phyloP scores from a whole-genome alignment of 2,888 invertebrate species.

The Agonum fuliginosum region DNA sequence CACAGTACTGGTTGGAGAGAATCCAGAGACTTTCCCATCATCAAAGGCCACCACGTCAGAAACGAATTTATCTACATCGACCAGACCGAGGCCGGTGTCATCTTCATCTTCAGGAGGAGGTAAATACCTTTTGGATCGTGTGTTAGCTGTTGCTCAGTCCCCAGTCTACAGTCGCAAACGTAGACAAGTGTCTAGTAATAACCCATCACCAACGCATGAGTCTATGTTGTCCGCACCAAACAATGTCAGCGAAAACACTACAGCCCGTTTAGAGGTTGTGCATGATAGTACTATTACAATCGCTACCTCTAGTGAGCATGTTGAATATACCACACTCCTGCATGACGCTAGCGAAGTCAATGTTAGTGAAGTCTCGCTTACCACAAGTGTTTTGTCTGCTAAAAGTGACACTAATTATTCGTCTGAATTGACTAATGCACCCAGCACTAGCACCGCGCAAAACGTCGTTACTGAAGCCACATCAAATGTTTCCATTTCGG shows the following conservation, averaged over 20 bases:
- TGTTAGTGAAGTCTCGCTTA: slow-evolving; percentile 65
- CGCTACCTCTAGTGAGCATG: slow-evolving; percentile 67
- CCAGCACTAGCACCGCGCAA: slow-evolving; percentile 64
- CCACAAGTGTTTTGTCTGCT: slow-evolving; percentile 57
- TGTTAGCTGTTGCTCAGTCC: slow-evolving; percentile 61
- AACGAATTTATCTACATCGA: slow-evolving; percentile 82
- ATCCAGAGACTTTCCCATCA: slow-evolving; percentile 80
- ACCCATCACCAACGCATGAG: slow-evolving; percentile 67
- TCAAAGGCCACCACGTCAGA: slow-evolving; percentile 83
- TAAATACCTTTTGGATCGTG: slow-evolving; percentile 69
- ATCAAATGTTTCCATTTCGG: not conserved
- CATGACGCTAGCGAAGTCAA: slow-evolving; percentile 67
- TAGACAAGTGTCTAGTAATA: slow-evolving; percentile 76
- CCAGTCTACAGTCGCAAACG: slow-evolving; percentile 79
- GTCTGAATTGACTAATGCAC: slow-evolving; percentile 61
- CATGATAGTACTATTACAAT: slow-evolving; percentile 67
- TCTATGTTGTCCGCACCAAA: slow-evolving; percentile 67
- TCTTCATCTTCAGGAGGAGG: slow-evolving; percentile 72
- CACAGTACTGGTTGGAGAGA: slow-evolving; percentile 88
- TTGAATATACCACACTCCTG: slow-evolving; percentile 65
- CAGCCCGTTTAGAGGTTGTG: slow-evolving; percentile 64
- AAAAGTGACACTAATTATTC: slow-evolving; percentile 44
- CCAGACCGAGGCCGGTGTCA: slow-evolving; percentile 77
- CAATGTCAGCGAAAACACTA: slow-evolving; percentile 47
- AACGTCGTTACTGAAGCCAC: slow-evolving; percentile 1